phyloP scores from a whole-genome alignment of 2,797 vertebrate species.

The Sciurus vulgaris region DNA sequence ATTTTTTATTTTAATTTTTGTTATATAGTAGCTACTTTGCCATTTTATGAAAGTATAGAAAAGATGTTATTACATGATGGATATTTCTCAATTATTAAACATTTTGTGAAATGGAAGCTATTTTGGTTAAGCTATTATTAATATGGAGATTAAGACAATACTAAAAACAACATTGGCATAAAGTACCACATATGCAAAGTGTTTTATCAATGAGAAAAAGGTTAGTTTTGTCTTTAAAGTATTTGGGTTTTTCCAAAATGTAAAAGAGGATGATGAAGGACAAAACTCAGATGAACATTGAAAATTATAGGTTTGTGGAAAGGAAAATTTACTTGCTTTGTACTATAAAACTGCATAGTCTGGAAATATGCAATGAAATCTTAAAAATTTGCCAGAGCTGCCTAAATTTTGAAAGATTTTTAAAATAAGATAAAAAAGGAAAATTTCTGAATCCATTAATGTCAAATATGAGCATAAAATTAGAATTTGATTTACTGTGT shows the following conservation, averaged over 20 bases:
- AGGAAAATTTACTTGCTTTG: conserved; percentile 36
- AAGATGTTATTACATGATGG: not conserved
- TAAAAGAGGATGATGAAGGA: not conserved
- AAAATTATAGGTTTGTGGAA: not conserved
- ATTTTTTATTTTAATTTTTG: not conserved
- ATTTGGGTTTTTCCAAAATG: not conserved
- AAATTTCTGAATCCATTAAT: conserved; percentile 8
- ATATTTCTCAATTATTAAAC: not conserved
- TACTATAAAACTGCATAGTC: not conserved
- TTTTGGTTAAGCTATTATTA: not conserved
- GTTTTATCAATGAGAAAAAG: not conserved
- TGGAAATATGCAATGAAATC: conserved; percentile 25
- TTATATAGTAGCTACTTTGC: not conserved
- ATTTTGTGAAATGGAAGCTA: not conserved
- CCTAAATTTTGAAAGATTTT: conserved; percentile 31
- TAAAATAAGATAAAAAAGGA: not conserved
- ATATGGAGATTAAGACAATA: not conserved
- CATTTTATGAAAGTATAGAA: not conserved
- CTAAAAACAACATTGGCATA: not conserved
- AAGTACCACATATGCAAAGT: not conserved
- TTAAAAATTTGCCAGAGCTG: conserved; percentile 4
- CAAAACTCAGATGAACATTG: not conserved
- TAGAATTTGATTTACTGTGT: conserved; percentile 35
- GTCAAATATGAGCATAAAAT: conserved; percentile 20
- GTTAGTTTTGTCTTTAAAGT: not conserved